A percentile compares a stretch with the other conserved stretches of the same genome.
Evolutionary conservation across 2,888 invertebrate species (phyloP).

Genomic region (Phortica magna): DNA sequence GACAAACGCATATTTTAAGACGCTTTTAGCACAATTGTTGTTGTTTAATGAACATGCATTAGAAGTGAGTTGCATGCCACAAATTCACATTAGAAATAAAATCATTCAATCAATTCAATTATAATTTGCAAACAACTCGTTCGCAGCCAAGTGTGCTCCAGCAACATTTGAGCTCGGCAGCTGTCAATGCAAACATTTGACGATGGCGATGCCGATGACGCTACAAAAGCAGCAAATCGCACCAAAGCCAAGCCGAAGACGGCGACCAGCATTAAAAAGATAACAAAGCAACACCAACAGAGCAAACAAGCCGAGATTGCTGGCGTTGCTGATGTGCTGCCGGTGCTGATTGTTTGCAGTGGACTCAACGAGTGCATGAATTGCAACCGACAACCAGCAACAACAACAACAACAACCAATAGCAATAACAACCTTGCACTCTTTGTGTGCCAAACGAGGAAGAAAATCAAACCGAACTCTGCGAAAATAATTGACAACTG

Average conservation of each 20-base stretch:
- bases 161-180: conserved; percentile 12
- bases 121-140: conserved; percentile 56
- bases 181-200: conserved; percentile 33
- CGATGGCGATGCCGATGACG: background rate
- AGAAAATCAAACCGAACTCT: background rate
- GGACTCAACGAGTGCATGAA: conserved; percentile 51
- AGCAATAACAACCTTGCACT: conserved; percentile 23
- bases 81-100: conserved; percentile 59
- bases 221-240: background rate
- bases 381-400: conserved; percentile 25
- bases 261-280: background rate
- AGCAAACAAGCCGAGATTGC: conserved; percentile 27
- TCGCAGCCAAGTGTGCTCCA: background rate
- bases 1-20: conserved; percentile 6
- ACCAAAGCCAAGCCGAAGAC: background rate
- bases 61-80: background rate
- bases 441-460: conserved; percentile 2
- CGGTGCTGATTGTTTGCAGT: conserved; percentile 50
- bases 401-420: background rate
- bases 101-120: conserved; percentile 66
- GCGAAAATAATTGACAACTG: conserved; percentile 69
- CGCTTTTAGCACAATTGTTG: background rate
- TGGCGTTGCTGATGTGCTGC: background rate
- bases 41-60: too few species aligned
- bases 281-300: conserved; percentile 28